These are phyloP conservation scores for Campylorhamphus procurvoides DNA, from an alignment of 2,113 vertebrate species.

Conservation along the genomic window DNA sequence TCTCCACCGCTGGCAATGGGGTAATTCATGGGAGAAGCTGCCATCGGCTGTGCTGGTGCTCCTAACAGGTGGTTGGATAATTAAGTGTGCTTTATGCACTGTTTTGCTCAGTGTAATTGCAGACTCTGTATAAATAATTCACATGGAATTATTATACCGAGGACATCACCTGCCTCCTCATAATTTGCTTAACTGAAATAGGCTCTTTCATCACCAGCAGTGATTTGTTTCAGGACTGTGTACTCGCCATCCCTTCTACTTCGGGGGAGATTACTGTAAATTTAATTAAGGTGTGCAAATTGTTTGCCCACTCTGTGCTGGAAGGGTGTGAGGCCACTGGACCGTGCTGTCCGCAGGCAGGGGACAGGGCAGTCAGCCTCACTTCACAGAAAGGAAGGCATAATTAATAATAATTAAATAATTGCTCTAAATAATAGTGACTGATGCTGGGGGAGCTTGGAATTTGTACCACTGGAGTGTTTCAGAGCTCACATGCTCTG, in stretches of 20 bases:
- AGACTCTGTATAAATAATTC: conserved; percentile 86
- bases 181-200: conserved; percentile 78
- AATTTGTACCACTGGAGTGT: rapidly evolving
- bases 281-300: conserved; percentile 73
- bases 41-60: conserved; percentile 39
- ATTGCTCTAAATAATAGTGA: rapidly evolving
- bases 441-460: not conserved
- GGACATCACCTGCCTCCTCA: conserved; percentile 74
- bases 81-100: conserved; percentile 82
- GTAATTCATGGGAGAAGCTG: not conserved
- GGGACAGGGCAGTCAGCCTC: not conserved
- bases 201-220: conserved; percentile 72
- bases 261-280: conserved; percentile 11
- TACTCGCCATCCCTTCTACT: conserved; percentile 47
- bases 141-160: conserved; percentile 79
- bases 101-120: conserved; percentile 80
- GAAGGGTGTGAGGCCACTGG: not conserved
- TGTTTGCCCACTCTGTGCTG: conserved; percentile 12
- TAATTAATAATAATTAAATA: not conserved
- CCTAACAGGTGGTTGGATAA: conserved; percentile 81
- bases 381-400: not conserved
- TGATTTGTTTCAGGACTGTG: conserved; percentile 72
- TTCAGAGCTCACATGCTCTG: rapidly evolving
- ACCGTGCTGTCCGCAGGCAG: not conserved
- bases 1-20: not conserved